phyloP scores from a whole-genome alignment of 1,140 invertebrate species.

The Metaphire vulgaris region DNA sequence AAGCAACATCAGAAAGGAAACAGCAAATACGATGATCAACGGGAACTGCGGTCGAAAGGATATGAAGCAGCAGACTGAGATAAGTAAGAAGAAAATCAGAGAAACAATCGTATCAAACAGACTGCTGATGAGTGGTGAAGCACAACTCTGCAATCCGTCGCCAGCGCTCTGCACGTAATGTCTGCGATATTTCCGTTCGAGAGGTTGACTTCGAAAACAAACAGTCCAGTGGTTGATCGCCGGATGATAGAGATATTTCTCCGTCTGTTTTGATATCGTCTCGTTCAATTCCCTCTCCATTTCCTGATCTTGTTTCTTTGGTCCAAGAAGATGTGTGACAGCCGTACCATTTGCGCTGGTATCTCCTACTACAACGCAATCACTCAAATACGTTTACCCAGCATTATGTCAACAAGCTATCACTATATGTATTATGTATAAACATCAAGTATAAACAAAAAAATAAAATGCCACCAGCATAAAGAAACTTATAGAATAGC shows the following conservation, averaged over 20 bases:
- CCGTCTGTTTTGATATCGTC: slow-evolving; percentile 69
- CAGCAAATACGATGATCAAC: slow-evolving; percentile 46
- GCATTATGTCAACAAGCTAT: too few relatives aligned
- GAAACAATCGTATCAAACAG: slow-evolving; percentile 79
- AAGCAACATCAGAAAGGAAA: slow-evolving; percentile 45
- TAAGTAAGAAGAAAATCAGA: slow-evolving; percentile 56
- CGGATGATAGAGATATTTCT: slow-evolving; percentile 79
- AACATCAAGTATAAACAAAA: neutral
- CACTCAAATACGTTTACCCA: too few relatives aligned
- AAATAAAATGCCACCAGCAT: neutral
- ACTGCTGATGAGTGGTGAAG: slow-evolving; percentile 78
- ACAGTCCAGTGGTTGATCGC: slow-evolving; percentile 73
- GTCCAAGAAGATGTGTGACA: slow-evolving; percentile 25
- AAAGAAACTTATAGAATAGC: neutral
- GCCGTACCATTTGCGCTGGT: slow-evolving; percentile 30
- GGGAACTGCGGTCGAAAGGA: slow-evolving; percentile 33
- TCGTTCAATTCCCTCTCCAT: slow-evolving; percentile 42
- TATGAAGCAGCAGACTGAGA: slow-evolving; percentile 42
- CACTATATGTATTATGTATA: neutral
- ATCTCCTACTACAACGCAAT: slow-evolving; percentile 25
- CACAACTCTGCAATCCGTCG: slow-evolving; percentile 58
- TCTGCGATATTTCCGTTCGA: slow-evolving; percentile 77
- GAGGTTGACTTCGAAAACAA: slow-evolving; percentile 68
- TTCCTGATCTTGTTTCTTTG: slow-evolving; percentile 36
- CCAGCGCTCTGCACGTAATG: slow-evolving; percentile 56